Conservation (phyloP, 2,888 invertebrate genomes). For the Julus scanicus region DNA sequence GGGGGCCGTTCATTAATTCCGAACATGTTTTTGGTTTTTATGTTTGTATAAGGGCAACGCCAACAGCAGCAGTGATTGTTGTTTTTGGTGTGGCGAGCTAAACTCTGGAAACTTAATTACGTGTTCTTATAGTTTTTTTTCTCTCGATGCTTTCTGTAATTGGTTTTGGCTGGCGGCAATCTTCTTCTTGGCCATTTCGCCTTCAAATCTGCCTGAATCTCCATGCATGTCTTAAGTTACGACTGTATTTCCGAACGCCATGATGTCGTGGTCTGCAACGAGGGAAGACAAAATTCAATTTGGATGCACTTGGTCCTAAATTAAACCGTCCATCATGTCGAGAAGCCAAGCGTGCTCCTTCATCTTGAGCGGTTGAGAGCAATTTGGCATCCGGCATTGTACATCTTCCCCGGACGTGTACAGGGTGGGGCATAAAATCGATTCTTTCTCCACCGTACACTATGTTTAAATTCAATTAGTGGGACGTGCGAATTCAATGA, state of each 20-base stretch:
- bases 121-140: background rate
- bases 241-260: background rate
- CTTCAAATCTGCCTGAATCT: conserved; percentile 25
- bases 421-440: background rate
- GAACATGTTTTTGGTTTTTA: background rate
- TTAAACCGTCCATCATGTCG: conserved; percentile 20
- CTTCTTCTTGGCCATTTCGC: background rate
- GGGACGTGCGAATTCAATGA: too few relatives aligned
- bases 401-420: background rate
- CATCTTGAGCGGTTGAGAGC: background rate
- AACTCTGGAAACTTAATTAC: background rate
- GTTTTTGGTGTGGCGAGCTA: background rate
- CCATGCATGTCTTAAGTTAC: background rate
- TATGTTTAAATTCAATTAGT: too few relatives aligned
- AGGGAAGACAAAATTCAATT: conserved; percentile 37
- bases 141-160: conserved; percentile 13
- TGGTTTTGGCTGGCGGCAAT: background rate
- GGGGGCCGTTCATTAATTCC: background rate
- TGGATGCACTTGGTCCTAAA: conserved; percentile 23
- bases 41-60: background rate
- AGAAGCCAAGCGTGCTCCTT: background rate
- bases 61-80: background rate
- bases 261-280: background rate
- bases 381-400: background rate
- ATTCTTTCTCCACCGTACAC: too few relatives aligned